Evolutionary conservation across 37 sponge, comb jelly and placozoan species (phyloP), one percentile per base, ranked within the genome.

Genomic region (Ephydatia muelleri): DNA sequence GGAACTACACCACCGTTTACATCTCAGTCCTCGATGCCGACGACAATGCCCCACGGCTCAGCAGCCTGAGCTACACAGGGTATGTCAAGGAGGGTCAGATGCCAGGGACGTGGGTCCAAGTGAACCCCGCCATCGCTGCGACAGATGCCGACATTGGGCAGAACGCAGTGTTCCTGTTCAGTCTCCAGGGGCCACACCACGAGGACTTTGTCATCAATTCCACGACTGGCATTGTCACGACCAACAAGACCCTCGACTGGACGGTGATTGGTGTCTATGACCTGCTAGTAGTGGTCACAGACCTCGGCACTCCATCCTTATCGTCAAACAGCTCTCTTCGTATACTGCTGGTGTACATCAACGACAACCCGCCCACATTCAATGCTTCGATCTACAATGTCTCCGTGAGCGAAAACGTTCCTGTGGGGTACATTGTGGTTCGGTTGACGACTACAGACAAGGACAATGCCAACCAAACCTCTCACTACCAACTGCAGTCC

Each of bases 341-440:
- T 27, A 89, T 95, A 30, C 81, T 13, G 25, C 70, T 95, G 2
- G 32, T 70, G 37, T 87, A 95, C 48, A 87, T 89, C 35, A 92
- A 95, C 43, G 92, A 95, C 82, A 91, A 67, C 38, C 80, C 85
- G 32, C 95, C 95, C 13, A 22, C 38, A 3, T 95, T 95, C 65
- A 43, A 71, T 27, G 40, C 64, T 30, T 6, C 82, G 0, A 2
- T 0, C 0, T 87, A 87, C 38, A 75, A 30, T 34, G 70, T 38
- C 0, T 13, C 28, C 22, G 72, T 90, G 31, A 78, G 70, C 30
- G 92, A 91, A 34, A 87, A 91, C 65, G 26, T 66, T 16, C 49
- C 32, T 0, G 34, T 82, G 0, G 87, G 83, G 26, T 43, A 65
- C 14, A 12, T 82, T 3, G 66, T 79, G 25, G 23, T 93, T n/a